Evolutionary conservation across 2,888 invertebrate genomes (phyloP), one percentile per base, ranked within the genome.

Genomic region (Clivina fossor): DNA sequence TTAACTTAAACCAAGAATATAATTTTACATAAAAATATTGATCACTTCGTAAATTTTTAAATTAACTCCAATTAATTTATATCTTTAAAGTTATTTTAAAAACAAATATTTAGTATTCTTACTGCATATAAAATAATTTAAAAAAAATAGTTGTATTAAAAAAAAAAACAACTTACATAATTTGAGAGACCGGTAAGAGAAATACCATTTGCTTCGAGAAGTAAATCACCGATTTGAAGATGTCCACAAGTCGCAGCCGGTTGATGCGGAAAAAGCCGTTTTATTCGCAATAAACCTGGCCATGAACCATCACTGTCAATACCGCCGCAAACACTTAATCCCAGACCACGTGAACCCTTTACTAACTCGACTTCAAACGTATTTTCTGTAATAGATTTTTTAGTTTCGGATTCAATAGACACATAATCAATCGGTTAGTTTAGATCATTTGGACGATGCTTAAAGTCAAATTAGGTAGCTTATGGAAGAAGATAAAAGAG

Each of bases 241-340:
- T 84, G 79, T 60, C 90, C 90, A 62, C 87, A 87, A 60, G 86
- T 78, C 75, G 88, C 88, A 7, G 93, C 92, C 0, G 92, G 90
- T 69, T 91, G 89, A 64, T 90, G 85, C 9, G 91, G 90, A 73
- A 92, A 93, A 62, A 93, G 80, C 65, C 90, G 80, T 69, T 90
- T 87, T 68, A 93, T 87, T 64, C 90, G 81, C 61, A 91, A 85
- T 58, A 92, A 81, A 9, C 86, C 85, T 3, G 80, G 79, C 72
- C 77, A 77, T 11, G 77, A 76, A 11, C 85, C 84, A 40, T 76
- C 76, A 51, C 79, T 78, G 63, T 83, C 82, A 54, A 76, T 71
- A n/a, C 89, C 88, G 0, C 92, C 92, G 58, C 87, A 86, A 48
- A 92, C 88, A 64, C 90, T 90, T 73, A 93, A 79, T 9, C 93